A percentile compares a stretch with the other conserved stretches of the same genome.
These are phyloP conservation scores for Anthrax anthrax DNA, from an alignment of 2,888 invertebrate species.

Conservation along the genomic window DNA sequence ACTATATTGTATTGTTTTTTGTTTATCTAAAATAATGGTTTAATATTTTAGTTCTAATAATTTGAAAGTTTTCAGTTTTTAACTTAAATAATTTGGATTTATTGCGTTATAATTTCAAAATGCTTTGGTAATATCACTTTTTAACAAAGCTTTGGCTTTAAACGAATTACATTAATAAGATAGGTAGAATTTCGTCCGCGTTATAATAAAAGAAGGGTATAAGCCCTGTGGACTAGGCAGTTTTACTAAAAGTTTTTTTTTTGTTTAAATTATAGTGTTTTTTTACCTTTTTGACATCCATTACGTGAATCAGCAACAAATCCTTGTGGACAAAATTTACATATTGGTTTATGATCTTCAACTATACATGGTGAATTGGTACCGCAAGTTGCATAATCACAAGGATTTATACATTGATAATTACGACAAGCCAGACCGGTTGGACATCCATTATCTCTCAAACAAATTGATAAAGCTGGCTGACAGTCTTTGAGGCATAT, in stretches of 20 bases:
- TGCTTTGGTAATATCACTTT: too few species aligned
- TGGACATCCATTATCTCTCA: constrained; percentile 80
- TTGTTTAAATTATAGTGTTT: constrained; percentile 3
- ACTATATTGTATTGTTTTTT: too few species aligned
- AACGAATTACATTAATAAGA: too few species aligned
- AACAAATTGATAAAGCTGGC: constrained; percentile 73
- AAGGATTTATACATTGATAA: constrained; percentile 83
- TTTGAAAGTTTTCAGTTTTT: too few species aligned
- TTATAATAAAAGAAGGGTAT: too few species aligned
- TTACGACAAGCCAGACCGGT: constrained; percentile 71
- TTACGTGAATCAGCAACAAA: constrained; percentile 82
- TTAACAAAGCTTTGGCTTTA: too few species aligned
- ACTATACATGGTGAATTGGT: constrained; percentile 79
- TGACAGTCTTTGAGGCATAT: constrained; percentile 78
- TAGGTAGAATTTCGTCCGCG: too few species aligned
- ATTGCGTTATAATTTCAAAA: too few species aligned
- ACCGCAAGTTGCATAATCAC: constrained; percentile 71
- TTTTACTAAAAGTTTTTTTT: constrained; percentile 29
- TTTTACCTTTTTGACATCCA: constrained; percentile 93
- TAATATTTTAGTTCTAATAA: too few species aligned
- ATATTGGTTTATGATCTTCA: constrained; percentile 87
- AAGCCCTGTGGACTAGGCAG: too few species aligned
- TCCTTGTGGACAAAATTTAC: constrained; percentile 91
- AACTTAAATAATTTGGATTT: too few species aligned
- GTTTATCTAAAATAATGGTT: too few species aligned